Conservation (phyloP, 2,888 invertebrate species). For the Cataglyphis rosenhaueri region DNA sequence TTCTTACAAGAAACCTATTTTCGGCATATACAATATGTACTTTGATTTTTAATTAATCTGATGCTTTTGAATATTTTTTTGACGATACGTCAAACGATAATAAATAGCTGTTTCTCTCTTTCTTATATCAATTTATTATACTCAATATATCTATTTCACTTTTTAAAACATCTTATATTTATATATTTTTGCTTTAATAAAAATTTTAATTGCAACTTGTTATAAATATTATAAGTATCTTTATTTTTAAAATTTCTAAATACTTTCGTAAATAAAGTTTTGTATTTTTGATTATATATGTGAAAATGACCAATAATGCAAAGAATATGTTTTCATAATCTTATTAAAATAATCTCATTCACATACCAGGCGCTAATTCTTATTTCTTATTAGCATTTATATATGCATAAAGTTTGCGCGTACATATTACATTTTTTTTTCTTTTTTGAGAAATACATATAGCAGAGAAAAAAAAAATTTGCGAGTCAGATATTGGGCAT, state of each 20-base stretch:
- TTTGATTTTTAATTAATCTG: background rate
- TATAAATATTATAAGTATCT: background rate
- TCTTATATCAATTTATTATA: background rate
- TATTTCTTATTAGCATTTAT: slow-evolving; percentile 7
- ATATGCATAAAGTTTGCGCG: background rate
- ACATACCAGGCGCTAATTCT: background rate
- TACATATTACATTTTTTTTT: background rate
- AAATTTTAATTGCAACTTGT: background rate
- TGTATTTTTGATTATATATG: background rate
- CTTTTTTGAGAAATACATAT: background rate
- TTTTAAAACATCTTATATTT: background rate
- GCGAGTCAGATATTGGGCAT: background rate
- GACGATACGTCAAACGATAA: background rate
- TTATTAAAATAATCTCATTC: slow-evolving; percentile 1
- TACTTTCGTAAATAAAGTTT: background rate
- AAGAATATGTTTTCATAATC: background rate
- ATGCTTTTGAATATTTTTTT: background rate
- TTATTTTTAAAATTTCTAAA: background rate
- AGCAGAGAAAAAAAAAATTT: background rate
- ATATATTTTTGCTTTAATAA: background rate
- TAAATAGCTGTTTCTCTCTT: background rate
- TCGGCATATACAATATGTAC: background rate
- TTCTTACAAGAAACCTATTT: background rate
- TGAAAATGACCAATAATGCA: background rate
- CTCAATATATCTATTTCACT: background rate